Evolutionary conservation across 2,797 vertebrate species (phyloP).

Genomic region (Chiloscyllium punctatum): DNA sequence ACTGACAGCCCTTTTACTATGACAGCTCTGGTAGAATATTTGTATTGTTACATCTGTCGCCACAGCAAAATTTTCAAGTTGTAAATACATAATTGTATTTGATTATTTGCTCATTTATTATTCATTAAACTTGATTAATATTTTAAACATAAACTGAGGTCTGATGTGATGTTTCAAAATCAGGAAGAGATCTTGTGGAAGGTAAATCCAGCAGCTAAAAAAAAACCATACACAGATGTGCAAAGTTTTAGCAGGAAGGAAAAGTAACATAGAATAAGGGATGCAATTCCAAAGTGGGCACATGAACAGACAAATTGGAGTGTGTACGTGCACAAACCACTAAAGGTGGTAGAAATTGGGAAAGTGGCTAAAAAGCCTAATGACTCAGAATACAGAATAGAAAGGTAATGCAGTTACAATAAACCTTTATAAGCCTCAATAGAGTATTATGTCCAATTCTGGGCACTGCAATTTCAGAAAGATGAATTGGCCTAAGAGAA

Average conservation of each 20-base stretch:
- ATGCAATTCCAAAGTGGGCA: neutral
- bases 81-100: neutral
- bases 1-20: neutral
- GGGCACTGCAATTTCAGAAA: neutral
- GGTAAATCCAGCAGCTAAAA: neutral
- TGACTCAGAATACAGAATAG: neutral
- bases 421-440: neutral
- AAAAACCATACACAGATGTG: neutral
- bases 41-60: neutral
- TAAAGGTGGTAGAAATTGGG: neutral
- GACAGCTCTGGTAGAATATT: neutral
- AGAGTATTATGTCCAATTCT: neutral
- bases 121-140: neutral
- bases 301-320: neutral
- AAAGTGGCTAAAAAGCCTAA: neutral
- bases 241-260: neutral
- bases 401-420: neutral
- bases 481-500: neutral
- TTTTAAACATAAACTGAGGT: conserved; percentile 7
- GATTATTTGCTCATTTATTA: neutral
- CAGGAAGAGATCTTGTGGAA: neutral
- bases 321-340: neutral
- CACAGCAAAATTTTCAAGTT: neutral
- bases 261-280: neutral
- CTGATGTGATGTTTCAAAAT: neutral